Evolutionary conservation across 2,888 invertebrate genomes (phyloP).

Genomic region (Melanchra persicariae): DNA sequence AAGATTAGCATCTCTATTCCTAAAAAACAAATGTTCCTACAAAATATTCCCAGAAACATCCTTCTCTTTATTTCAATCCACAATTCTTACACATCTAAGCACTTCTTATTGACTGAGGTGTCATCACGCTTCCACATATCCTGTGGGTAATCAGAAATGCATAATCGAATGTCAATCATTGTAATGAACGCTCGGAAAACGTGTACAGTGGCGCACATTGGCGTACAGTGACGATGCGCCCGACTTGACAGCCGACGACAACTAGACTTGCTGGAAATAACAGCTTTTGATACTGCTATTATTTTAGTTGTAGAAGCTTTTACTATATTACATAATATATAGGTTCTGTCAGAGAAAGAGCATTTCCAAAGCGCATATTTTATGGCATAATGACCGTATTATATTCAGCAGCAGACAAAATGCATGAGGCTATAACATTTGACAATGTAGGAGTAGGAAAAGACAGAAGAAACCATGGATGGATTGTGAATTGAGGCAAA

Average conservation of each 20-base stretch:
- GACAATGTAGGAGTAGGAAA: too few species aligned
- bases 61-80: conserved; percentile 10
- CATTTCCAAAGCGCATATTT: too few species aligned
- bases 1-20: neutral
- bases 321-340: too few species aligned
- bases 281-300: conserved; percentile 7
- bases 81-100: conserved; percentile 13
- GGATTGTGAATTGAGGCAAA: too few species aligned
- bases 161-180: conserved; percentile 67
- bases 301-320: conserved; percentile 1
- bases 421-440: neutral
- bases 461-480: too few species aligned
- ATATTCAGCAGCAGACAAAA: neutral
- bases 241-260: conserved; percentile 30
- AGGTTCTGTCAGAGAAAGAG: too few species aligned
- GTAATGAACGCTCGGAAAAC: conserved; percentile 49
- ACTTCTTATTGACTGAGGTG: conserved; percentile 15
- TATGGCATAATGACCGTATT: too few species aligned
- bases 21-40: neutral
- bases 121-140: conserved; percentile 45
- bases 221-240: conserved; percentile 30
- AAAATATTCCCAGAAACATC: neutral
- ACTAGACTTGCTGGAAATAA: conserved; percentile 46
- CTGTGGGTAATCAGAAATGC: conserved; percentile 58
- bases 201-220: conserved; percentile 27